Conservation (phyloP, 1,140 invertebrate species). For the Drosophila nasuta region DNA sequence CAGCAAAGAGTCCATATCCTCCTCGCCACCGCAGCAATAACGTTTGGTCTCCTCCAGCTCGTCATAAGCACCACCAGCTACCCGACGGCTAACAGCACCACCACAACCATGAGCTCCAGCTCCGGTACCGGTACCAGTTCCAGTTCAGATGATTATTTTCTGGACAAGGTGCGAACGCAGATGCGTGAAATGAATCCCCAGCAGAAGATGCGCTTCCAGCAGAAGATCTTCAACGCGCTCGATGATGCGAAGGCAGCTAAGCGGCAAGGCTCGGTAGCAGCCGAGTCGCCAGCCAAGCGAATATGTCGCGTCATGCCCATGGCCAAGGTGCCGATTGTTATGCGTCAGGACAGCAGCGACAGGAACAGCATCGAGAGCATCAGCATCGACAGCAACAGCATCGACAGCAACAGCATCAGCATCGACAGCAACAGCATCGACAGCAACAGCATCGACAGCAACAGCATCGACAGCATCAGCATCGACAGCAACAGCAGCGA, state of each 20-base stretch:
- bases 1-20: not conserved
- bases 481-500: too few species aligned
- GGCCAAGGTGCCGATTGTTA: constrained; percentile 14
- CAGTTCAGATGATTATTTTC: constrained; percentile 59
- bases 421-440: too few species aligned
- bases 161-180: constrained; percentile 59
- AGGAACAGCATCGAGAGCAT: constrained; percentile 5
- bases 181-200: constrained; percentile 70
- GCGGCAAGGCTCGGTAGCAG: too few species aligned
- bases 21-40: not conserved
- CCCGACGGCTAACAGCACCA: not conserved
- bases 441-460: too few species aligned
- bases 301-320: constrained; percentile 48
- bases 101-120: constrained; percentile 3
- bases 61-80: constrained; percentile 14
- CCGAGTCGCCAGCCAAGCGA: constrained; percentile 12
- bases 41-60: constrained; percentile 6
- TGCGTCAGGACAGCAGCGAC: constrained; percentile 52
- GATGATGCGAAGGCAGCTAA: constrained; percentile 42
- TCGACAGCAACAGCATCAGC: too few species aligned
- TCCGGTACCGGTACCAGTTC: not conserved
- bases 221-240: constrained; percentile 61
- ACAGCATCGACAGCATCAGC: too few species aligned
- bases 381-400: constrained; percentile 29
- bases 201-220: constrained; percentile 71